These are phyloP conservation scores for Pangasius krempfi DNA, from an alignment of 2,797 vertebrate genomes.

Conservation along the genomic window DNA sequence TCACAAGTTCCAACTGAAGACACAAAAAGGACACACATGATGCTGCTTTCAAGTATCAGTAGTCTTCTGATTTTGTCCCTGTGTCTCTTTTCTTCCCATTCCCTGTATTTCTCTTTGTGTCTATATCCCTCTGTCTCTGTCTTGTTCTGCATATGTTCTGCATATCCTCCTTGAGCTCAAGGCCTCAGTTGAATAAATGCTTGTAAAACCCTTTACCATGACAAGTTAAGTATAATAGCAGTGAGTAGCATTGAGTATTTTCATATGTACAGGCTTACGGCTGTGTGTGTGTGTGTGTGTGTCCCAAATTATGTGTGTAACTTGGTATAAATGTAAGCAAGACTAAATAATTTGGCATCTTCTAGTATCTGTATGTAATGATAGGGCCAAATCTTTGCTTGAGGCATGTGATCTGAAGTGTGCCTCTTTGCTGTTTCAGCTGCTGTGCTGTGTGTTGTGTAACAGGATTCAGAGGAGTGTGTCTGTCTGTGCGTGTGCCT, in stretches of 20 bases:
- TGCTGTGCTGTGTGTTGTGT: slow-evolving; percentile 62
- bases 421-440: slow-evolving; percentile 56
- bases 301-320: slow-evolving; percentile 60
- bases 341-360: slow-evolving; percentile 65
- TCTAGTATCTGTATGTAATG: slow-evolving; percentile 42
- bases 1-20: not conserved
- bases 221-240: slow-evolving; percentile 38
- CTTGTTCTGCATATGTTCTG: not conserved
- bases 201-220: slow-evolving; percentile 47
- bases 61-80: not conserved
- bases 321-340: slow-evolving; percentile 70
- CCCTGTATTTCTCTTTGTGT: slow-evolving; percentile 36
- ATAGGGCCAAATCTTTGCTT: slow-evolving; percentile 66
- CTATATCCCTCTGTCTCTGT: not conserved
- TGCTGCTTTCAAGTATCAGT: not conserved
- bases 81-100: slow-evolving; percentile 19
- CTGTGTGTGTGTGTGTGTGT: not conserved
- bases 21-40: not conserved
- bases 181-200: slow-evolving; percentile 14
- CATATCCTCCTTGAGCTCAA: not conserved
- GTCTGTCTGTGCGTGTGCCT: not conserved
- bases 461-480: slow-evolving; percentile 67
- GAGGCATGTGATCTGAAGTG: slow-evolving; percentile 59
- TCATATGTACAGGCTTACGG: not conserved
- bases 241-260: not conserved